Conservation (phyloP, 2,113 vertebrate genomes). For the Urocolius indicus region DNA sequence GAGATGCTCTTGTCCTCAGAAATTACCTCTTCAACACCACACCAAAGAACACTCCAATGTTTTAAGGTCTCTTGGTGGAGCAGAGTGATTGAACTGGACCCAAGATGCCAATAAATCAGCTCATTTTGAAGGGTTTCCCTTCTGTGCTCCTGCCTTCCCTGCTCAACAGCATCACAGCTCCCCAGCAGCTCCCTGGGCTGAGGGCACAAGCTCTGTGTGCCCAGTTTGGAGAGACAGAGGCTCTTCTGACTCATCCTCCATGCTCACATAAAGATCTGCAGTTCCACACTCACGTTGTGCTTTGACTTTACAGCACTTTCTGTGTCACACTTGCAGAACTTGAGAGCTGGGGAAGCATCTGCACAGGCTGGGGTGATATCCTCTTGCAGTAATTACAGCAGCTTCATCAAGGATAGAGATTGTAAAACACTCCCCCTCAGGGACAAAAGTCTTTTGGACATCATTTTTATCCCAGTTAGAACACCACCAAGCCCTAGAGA, state of each 20-base stretch:
- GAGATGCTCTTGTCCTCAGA: too few species aligned
- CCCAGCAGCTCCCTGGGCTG: neutral
- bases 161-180: accelerated
- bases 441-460: neutral
- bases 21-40: neutral
- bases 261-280: neutral
- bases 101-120: neutral
- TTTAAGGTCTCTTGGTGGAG: neutral
- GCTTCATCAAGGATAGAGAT: neutral
- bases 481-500: accelerated
- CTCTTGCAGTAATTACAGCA: neutral
- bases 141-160: neutral
- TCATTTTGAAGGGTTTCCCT: accelerated
- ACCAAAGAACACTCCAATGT: neutral
- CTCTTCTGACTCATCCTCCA: accelerated
- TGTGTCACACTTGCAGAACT: neutral
- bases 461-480: neutral
- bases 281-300: accelerated
- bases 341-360: neutral
- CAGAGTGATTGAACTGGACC: neutral
- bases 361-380: neutral
- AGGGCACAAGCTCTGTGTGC: neutral
- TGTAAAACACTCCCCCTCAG: neutral
- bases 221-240: neutral
- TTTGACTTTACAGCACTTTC: neutral